These are phyloP conservation scores for Aphis gossypii DNA, from an alignment of 1,140 invertebrate genomes.

Conservation along the genomic window DNA sequence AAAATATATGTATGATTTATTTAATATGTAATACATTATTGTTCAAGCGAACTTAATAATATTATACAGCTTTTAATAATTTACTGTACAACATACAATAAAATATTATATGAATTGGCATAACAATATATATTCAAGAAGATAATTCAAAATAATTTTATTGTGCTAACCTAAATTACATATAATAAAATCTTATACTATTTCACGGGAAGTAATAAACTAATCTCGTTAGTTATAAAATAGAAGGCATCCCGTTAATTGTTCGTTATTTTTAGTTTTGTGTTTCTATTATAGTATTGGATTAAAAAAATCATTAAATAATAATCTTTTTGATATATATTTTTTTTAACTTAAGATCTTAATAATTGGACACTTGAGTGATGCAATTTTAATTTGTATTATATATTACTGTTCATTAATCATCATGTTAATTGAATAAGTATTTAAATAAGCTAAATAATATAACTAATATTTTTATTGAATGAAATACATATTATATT, in stretches of 20 bases:
- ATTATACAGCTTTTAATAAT: not conserved
- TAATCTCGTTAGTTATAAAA: not conserved
- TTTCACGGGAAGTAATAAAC: not conserved
- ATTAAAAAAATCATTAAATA: not conserved
- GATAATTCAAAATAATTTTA: constrained; percentile 8
- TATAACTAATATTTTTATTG: not conserved
- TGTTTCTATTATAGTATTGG: not conserved
- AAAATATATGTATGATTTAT: not conserved
- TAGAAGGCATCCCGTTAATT: not conserved
- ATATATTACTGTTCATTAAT: not conserved
- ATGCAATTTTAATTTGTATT: too few relatives aligned
- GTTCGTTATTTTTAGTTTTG: not conserved
- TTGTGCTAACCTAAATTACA: not conserved
- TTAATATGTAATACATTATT: not conserved
- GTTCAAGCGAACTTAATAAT: not conserved
- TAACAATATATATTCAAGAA: not conserved
- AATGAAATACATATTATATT: not conserved
- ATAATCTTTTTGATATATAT: too few relatives aligned
- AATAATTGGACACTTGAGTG: too few relatives aligned
- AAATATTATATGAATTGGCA: constrained; percentile 1
- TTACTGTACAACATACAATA: not conserved
- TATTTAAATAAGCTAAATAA: not conserved
- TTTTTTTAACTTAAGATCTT: too few relatives aligned
- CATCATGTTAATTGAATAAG: not conserved
- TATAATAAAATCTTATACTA: not conserved